Conservation (phyloP, 2,113 vertebrate genomes). For the Chaenogobius annularis region DNA sequence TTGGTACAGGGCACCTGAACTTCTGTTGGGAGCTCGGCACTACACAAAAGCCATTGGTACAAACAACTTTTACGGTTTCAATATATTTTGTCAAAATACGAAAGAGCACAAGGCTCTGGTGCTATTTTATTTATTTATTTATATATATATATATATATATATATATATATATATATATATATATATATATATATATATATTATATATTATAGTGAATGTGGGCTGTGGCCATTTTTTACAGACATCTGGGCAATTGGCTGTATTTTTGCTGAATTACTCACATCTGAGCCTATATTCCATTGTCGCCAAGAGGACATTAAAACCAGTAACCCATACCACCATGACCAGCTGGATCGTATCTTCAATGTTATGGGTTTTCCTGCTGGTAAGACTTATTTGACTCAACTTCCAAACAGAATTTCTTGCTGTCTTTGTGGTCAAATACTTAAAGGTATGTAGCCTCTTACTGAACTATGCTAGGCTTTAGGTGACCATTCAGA, state of each 20-base stretch:
- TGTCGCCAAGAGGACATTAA: slow-evolving; percentile 99
- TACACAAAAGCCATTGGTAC: slow-evolving; percentile 99
- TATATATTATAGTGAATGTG: background rate
- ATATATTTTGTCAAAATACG: background rate
- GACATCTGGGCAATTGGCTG: slow-evolving; percentile 99
- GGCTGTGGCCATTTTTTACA: slow-evolving; percentile 46
- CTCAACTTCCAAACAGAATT: background rate
- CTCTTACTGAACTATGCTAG: too few relatives aligned
- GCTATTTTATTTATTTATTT: too few relatives aligned
- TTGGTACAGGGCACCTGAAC: slow-evolving; percentile 98
- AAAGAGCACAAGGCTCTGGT: background rate
- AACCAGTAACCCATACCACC: slow-evolving; percentile 99
- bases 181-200: too few relatives aligned
- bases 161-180: too few relatives aligned
- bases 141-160: too few relatives aligned
- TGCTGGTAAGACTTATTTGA: slow-evolving; percentile 82
- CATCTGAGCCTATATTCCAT: slow-evolving; percentile 99
- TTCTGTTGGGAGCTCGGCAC: slow-evolving; percentile 97
- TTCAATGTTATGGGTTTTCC: slow-evolving; percentile 99
- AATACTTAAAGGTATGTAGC: too few relatives aligned
- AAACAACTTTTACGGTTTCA: slow-evolving; percentile 33
- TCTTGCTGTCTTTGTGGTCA: too few relatives aligned
- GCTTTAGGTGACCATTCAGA: too few relatives aligned
- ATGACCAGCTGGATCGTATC: slow-evolving; percentile 99
- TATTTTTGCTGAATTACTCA: slow-evolving; percentile 99